A percentile compares a stretch with the other conserved stretches of the same genome.
phyloP scores from a whole-genome alignment of 1,140 invertebrate species.

The Dinothrombium tinctorium region DNA sequence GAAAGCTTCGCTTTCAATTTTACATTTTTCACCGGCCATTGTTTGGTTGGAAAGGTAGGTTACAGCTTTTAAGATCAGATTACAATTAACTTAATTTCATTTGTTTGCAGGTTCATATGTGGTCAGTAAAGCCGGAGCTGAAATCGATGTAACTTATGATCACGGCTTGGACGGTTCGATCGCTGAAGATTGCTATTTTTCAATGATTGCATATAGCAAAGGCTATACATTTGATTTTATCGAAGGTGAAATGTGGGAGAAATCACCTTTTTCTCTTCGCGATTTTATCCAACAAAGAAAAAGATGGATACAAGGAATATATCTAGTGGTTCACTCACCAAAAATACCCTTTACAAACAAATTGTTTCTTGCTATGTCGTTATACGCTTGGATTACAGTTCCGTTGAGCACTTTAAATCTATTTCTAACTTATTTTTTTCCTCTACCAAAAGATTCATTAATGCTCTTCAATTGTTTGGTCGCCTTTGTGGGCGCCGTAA shows the following conservation, averaged over 20 bases:
- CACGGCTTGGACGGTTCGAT: constrained; percentile 29
- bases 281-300: constrained; percentile 90
- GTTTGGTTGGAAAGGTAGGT: constrained; percentile 93
- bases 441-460: constrained; percentile 47
- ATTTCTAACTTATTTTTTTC: constrained; percentile 51
- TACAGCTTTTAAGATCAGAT: constrained; percentile 13
- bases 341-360: constrained; percentile 58
- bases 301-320: constrained; percentile 76
- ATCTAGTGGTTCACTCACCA: constrained; percentile 71
- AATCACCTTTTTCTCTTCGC: constrained; percentile 77
- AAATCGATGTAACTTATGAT: constrained; percentile 26
- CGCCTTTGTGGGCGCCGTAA: constrained; percentile 65
- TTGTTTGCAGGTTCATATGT: constrained; percentile 21
- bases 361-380: constrained; percentile 56
- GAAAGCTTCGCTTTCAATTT: constrained; percentile 77
- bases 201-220: constrained; percentile 25
- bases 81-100: background rate
- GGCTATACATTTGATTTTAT: constrained; percentile 25
- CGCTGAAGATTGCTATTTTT: constrained; percentile 32
- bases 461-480: constrained; percentile 51
- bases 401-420: constrained; percentile 74
- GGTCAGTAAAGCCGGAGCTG: constrained; percentile 24
- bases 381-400: constrained; percentile 86
- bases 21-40: constrained; percentile 77
- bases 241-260: constrained; percentile 30